Percentiles rank a stretch among this genome's conserved stretches.
Conservation (phyloP, 2,113 vertebrate species). For the Candoia aspera region DNA sequence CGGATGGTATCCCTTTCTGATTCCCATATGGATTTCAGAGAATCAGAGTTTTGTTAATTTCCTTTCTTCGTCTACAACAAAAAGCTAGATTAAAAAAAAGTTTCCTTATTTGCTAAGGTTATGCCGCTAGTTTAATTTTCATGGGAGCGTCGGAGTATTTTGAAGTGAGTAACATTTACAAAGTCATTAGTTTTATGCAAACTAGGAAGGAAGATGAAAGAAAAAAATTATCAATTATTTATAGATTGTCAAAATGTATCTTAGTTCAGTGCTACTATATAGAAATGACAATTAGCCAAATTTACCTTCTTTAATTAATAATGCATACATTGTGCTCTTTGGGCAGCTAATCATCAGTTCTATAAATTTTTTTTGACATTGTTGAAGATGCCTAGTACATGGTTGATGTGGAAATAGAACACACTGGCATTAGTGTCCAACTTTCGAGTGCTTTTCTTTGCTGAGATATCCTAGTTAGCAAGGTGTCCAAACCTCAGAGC, state of each 20-base stretch:
- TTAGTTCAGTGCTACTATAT: constrained; percentile 85
- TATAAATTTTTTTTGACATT: constrained; percentile 77
- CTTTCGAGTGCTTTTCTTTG: constrained; percentile 62
- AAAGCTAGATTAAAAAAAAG: constrained; percentile 28
- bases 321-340: constrained; percentile 90
- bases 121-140: constrained; percentile 82
- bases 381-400: constrained; percentile 71
- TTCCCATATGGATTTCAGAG: constrained; percentile 67
- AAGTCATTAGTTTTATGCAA: constrained; percentile 99
- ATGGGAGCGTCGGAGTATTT: constrained; percentile 82
- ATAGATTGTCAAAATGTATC: constrained; percentile 96
- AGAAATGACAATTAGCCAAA: constrained; percentile 90
- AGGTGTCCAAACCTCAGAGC: constrained; percentile 43
- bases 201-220: constrained; percentile 98
- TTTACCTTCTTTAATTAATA: constrained; percentile 97
- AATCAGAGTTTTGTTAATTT: constrained; percentile 69
- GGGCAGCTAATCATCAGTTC: constrained; percentile 82
- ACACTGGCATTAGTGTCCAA: constrained; percentile 59
- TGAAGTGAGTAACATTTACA: constrained; percentile 91
- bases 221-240: constrained; percentile 99
- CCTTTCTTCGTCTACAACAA: constrained; percentile 62
- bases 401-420: constrained; percentile 64
- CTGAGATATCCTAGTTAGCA: constrained; percentile 55
- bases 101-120: constrained; percentile 81
- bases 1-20: constrained; percentile 49